Evolutionary conservation across 2,113 vertebrate species (phyloP).

Genomic region (Formicarius rufipectus): DNA sequence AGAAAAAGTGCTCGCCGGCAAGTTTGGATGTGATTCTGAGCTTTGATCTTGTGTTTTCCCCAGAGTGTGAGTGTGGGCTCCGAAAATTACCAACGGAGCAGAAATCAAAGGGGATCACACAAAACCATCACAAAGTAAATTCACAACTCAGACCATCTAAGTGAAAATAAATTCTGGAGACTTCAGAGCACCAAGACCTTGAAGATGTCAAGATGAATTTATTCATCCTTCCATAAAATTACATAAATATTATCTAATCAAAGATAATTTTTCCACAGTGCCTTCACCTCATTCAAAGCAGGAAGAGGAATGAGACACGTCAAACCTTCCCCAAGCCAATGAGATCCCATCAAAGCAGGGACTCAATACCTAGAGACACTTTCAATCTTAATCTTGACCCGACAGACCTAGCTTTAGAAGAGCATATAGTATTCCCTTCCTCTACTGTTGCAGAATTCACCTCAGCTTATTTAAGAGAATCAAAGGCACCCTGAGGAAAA

Average conservation of each 20-base stretch:
- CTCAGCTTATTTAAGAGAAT: neutral
- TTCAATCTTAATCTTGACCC: neutral
- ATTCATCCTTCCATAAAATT: neutral
- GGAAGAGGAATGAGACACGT: neutral
- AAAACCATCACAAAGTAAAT: neutral
- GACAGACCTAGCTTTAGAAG: neutral
- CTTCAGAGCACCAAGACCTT: neutral
- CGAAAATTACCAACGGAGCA: constrained; percentile 27
- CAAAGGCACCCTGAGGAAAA: neutral
- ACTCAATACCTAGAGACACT: neutral
- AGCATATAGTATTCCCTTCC: neutral
- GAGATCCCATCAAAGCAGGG: neutral
- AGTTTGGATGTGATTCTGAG: constrained; percentile 18
- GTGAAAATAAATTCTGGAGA: neutral
- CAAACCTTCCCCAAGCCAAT: neutral
- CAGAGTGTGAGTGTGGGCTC: constrained; percentile 30
- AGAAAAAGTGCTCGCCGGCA: neutral
- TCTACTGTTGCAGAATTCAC: neutral
- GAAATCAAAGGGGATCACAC: constrained; percentile 47
- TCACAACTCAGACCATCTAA: neutral
- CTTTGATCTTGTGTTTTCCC: constrained; percentile 64
- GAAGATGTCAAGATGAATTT: neutral
- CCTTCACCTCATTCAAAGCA: neutral
- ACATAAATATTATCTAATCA: neutral
- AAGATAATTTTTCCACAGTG: neutral